Evolutionary conservation across 2,797 vertebrate species (phyloP).

Genomic region (Trachurus trachurus): DNA sequence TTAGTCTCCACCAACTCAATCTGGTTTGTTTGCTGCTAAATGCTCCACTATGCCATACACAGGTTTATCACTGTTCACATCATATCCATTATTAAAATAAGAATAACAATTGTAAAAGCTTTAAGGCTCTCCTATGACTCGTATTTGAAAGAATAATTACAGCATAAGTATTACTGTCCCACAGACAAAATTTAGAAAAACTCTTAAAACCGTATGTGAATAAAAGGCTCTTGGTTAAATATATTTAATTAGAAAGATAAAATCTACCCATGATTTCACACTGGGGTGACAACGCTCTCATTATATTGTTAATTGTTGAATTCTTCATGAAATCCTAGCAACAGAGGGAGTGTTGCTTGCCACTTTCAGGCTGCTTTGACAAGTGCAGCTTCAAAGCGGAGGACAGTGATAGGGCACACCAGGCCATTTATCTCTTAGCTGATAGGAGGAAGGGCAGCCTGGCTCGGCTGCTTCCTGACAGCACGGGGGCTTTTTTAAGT

Average conservation of each 20-base stretch:
- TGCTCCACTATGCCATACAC: not conserved
- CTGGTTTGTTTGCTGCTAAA: not conserved
- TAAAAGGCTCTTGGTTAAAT: not conserved
- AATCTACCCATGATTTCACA: constrained; percentile 8
- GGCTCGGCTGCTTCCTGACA: constrained; percentile 50
- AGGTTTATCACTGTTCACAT: not conserved
- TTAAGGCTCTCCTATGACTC: not conserved
- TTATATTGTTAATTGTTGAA: constrained; percentile 28
- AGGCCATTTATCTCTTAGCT: constrained; percentile 45
- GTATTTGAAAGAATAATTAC: not conserved
- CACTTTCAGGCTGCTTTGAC: constrained; percentile 42
- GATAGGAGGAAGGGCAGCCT: constrained; percentile 34
- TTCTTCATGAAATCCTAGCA: constrained; percentile 22
- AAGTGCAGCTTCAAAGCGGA: constrained; percentile 42
- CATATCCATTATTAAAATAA: not conserved
- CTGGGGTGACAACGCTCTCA: not conserved
- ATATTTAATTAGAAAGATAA: not conserved
- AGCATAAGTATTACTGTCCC: not conserved
- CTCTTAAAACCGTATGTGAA: not conserved
- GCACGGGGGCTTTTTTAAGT: constrained; percentile 49
- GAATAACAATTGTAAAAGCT: not conserved
- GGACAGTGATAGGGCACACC: constrained; percentile 24
- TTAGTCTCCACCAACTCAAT: not conserved
- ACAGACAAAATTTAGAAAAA: not conserved
- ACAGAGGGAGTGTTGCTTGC: constrained; percentile 30